Evolutionary conservation across 2,888 invertebrate species (phyloP).

Genomic region (Abscondita cerata): DNA sequence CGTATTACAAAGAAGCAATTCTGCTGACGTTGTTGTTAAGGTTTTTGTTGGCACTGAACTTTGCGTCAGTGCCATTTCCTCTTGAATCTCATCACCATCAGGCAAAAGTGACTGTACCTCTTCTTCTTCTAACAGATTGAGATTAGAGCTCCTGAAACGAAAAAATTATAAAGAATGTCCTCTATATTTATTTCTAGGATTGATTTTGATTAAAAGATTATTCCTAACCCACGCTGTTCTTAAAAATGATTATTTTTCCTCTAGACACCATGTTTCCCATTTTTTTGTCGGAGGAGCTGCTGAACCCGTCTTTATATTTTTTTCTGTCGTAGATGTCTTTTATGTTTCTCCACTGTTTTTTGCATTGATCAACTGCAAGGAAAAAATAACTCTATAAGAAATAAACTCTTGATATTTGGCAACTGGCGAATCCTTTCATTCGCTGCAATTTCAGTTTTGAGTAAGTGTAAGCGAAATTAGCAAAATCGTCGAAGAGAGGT

Average conservation of each 20-base stretch:
- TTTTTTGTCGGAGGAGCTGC: background rate
- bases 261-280: too few relatives aligned
- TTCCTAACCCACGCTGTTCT: background rate
- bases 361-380: background rate
- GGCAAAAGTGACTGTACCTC: background rate
- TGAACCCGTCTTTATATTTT: too few relatives aligned
- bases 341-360: too few relatives aligned
- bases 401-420: background rate
- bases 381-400: background rate
- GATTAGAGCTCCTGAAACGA: background rate
- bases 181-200: too few relatives aligned
- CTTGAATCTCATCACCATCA: too few relatives aligned
- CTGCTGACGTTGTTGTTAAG: background rate
- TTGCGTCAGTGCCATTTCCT: background rate
- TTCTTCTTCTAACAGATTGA: background rate
- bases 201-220: too few relatives aligned
- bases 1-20: too few relatives aligned
- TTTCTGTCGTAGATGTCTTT: too few relatives aligned
- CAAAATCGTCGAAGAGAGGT: background rate
- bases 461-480: too few relatives aligned
- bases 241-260: background rate
- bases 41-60: background rate
- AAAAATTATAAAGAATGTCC: too few relatives aligned
- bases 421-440: background rate
- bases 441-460: background rate